Evolutionary conservation across 2,888 invertebrate genomes (phyloP).

Genomic region (Chrysomela aeneicollis): DNA sequence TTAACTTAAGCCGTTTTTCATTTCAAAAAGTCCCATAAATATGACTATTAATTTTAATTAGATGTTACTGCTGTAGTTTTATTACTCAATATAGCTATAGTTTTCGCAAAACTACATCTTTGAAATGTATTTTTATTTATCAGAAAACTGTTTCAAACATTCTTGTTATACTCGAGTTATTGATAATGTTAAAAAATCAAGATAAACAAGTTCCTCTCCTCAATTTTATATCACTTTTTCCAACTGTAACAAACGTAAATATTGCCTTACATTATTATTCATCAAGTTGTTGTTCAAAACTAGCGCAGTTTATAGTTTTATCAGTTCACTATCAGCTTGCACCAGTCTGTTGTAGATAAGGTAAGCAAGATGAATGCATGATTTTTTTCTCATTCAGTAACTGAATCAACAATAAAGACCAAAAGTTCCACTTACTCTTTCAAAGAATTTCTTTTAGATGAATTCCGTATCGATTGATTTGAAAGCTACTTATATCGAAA

Average conservation of each 20-base stretch:
- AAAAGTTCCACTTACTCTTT: no score
- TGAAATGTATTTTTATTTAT: no score
- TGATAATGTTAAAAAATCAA: constrained; percentile 30
- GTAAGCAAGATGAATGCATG: background rate
- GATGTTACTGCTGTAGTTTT: no score
- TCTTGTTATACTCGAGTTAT: constrained; percentile 10
- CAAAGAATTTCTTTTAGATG: no score
- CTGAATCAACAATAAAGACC: no score
- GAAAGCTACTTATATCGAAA: no score
- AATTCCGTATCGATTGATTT: no score
- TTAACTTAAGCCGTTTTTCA: background rate
- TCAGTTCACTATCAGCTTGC: background rate
- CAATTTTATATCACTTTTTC: constrained; percentile 21
- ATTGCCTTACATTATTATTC: constrained; percentile 13
- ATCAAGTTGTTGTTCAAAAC: background rate
- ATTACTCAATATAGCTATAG: no score
- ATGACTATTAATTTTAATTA: no score
- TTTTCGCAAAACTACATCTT: no score
- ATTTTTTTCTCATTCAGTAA: no score
- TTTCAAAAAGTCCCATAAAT: no score
- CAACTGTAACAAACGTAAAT: background rate
- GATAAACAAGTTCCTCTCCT: constrained; percentile 24
- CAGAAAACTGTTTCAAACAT: constrained; percentile 21
- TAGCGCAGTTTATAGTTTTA: background rate
- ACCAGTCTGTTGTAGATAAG: background rate